Percentiles rank a stretch among this genome's conserved stretches.
These are phyloP conservation scores for Melopsittacus undulatus DNA, from an alignment of 2,797 vertebrate genomes.

Conservation along the genomic window DNA sequence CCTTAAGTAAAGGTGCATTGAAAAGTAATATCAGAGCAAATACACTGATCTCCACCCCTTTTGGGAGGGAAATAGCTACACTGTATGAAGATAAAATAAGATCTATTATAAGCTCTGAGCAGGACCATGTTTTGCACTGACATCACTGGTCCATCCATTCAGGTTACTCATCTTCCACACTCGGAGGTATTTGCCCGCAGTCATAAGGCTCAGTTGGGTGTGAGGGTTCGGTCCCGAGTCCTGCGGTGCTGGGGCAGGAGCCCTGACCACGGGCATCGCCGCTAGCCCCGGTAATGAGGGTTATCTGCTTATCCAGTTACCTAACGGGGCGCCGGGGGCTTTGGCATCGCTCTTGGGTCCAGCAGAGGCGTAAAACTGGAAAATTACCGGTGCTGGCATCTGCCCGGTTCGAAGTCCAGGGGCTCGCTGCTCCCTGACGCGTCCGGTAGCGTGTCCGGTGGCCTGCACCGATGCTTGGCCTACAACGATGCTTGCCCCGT, in stretches of 20 bases:
- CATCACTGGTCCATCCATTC: fast-evolving
- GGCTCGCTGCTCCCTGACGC: not conserved
- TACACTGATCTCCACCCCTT: no score
- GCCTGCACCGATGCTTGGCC: no score
- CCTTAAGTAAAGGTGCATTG: not conserved
- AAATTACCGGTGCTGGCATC: not conserved
- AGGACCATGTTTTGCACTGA: fast-evolving
- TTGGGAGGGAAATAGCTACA: not conserved
- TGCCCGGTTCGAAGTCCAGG: no score
- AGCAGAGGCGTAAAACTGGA: not conserved
- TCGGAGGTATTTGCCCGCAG: fast-evolving
- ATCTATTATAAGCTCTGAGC: not conserved
- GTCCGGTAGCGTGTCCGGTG: no score
- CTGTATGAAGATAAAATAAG: not conserved
- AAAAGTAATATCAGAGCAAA: not conserved
- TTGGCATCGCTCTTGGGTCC: fast-evolving
- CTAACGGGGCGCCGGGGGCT: not conserved
- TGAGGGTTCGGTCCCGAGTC: fast-evolving
- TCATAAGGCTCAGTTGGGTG: fast-evolving
- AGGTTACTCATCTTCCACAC: no score
- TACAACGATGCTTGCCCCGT: no score
- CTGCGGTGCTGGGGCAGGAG: fast-evolving
- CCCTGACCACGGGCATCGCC: not conserved
- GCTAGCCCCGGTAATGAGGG: fast-evolving
- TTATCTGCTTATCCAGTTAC: not conserved